Base-by-base conservation (phyloP, 2,113 vertebrate species). In the Todiramphus saurophagus region DNA sequence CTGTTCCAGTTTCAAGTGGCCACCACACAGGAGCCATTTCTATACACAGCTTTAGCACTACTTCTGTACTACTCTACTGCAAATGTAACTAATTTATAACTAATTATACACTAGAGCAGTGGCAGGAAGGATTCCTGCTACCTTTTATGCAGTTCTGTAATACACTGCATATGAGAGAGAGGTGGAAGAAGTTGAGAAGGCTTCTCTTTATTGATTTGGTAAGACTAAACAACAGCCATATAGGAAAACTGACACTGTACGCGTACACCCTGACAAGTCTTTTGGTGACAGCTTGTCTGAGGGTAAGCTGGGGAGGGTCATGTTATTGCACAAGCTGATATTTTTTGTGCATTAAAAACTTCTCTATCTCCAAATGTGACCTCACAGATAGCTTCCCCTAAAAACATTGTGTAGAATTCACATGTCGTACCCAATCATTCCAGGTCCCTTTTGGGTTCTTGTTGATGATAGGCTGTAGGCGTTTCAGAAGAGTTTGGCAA, bases 401-500 rank as follows among this genome's bases (percentile, higher is more conserved):
- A 58, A 77, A 17, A 60, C 13, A 15, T 58, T 64, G 23, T 55
- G n/a, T 33, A 75, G 19, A 25, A 46, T 87, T 85, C 73, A 70
- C 7, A 37, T 41, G 11, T 83, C 97, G 97, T 98, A 99, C 99
- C 99, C 99, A 99, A 33, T 97, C 98, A 86, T 98, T 98, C 99
- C 99, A 99, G 43, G 97, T 97, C 35, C 98, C 99, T 78, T 98
- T 94, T 11, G 98, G 99, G 83, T 98, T 96, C 95, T 98, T 95
- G 85, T 96, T 94, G 39, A 98, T 98, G 92, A 99, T 82, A 8
- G 98, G 99, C 89, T 99, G 98, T 33, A 99, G 98, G 43, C 98
- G 97, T 92, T 98, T 98, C 94, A 98, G 96, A 73, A 99, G 98
- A 83, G 90, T 99, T 96, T 99, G 97, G 84, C 99, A 99, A 87